Percentiles rank a stretch among this genome's conserved stretches.
Evolutionary conservation across 2,888 invertebrate genomes (phyloP).

Genomic region (Diogma glabrata): DNA sequence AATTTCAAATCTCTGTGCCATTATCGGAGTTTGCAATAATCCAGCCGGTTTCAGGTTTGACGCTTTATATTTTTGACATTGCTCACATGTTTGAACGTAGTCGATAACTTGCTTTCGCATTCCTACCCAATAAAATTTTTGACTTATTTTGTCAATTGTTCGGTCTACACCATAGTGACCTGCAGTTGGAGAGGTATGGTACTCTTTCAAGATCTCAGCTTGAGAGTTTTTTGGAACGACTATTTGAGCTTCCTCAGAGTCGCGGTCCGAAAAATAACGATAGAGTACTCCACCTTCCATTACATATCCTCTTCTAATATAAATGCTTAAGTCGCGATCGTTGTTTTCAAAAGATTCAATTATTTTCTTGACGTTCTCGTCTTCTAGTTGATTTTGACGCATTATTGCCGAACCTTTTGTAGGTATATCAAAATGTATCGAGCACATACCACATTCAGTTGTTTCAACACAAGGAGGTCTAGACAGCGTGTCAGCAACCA

Average conservation of each 20-base stretch:
- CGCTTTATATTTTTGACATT: slow-evolving; percentile 26
- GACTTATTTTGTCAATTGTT: slow-evolving; percentile 18
- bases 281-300: slow-evolving; percentile 20
- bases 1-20: no score
- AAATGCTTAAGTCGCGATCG: slow-evolving; percentile 13
- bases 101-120: slow-evolving; percentile 22
- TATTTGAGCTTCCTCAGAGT: slow-evolving; percentile 10
- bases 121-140: slow-evolving; percentile 22
- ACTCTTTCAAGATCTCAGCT: slow-evolving; percentile 13
- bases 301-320: slow-evolving; percentile 21
- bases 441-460: no score
- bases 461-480: no score
- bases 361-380: no score
- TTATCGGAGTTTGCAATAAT: slow-evolving; percentile 24
- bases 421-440: no score
- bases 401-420: no score
- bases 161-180: slow-evolving; percentile 23
- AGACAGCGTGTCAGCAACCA: no score
- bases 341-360: slow-evolving; percentile 17
- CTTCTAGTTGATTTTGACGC: no score
- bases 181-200: slow-evolving; percentile 19
- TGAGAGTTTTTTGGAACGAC: slow-evolving; percentile 16
- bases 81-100: slow-evolving; percentile 23
- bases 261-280: slow-evolving; percentile 15
- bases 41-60: slow-evolving; percentile 27